A percentile compares a stretch with the other conserved stretches of the same genome.
Conservation (phyloP, 1,140 invertebrate genomes). For the Drosophila bipectinata region DNA sequence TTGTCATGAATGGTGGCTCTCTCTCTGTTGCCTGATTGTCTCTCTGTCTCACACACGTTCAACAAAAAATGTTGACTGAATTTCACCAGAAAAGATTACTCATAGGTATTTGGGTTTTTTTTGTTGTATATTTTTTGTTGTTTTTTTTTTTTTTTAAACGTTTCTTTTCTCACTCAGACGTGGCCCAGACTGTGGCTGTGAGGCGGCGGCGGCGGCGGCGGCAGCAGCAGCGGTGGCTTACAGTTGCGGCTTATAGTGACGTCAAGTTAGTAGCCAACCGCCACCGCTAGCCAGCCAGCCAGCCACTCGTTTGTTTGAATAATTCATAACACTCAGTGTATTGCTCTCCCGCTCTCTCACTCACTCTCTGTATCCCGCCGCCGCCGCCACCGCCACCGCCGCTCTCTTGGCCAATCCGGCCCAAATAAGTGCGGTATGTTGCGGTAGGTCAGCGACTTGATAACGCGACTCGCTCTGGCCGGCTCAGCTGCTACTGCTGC, state of each 20-base stretch:
- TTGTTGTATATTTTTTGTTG: background rate
- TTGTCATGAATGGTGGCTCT: slow-evolving; percentile 36
- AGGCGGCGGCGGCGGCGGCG: slow-evolving; percentile 9
- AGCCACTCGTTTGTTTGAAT: slow-evolving; percentile 8
- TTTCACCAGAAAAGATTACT: slow-evolving; percentile 81
- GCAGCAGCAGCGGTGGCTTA: background rate
- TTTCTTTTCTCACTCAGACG: slow-evolving; percentile 15
- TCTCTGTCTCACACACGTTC: slow-evolving; percentile 17
- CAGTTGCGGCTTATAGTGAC: background rate
- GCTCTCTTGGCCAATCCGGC: background rate
- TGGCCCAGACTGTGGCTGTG: slow-evolving; percentile 6
- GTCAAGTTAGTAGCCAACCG: slow-evolving; percentile 4
- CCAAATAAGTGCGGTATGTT: slow-evolving; percentile 23
- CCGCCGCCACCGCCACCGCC: background rate
- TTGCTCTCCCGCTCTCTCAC: background rate
- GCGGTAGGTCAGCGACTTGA: slow-evolving; percentile 75
- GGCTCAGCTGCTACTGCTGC: slow-evolving; percentile 8
- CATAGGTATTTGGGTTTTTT: slow-evolving; percentile 67
- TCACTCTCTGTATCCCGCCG: too few relatives aligned
- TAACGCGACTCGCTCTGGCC: slow-evolving; percentile 25
- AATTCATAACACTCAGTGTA: background rate
- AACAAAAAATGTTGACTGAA: slow-evolving; percentile 45
- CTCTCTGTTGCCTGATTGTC: slow-evolving; percentile 1
- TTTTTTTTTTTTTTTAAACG: slow-evolving; percentile 15
- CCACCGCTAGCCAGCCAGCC: background rate